Percentiles rank a stretch among this genome's conserved stretches.
These are phyloP conservation scores for Megathymus violae DNA, from an alignment of 1,140 invertebrate species.

Conservation along the genomic window DNA sequence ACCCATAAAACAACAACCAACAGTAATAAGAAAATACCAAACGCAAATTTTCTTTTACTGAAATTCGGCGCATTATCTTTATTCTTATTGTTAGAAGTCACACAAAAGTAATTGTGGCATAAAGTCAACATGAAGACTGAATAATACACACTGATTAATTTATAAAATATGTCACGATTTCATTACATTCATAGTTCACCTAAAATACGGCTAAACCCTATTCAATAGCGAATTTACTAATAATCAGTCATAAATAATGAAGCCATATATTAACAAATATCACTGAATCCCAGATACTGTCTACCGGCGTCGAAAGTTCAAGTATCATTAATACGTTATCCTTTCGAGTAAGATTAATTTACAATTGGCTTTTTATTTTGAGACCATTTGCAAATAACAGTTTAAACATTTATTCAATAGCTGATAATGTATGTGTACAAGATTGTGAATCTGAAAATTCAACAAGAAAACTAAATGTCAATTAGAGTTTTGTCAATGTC, in stretches of 20 bases:
- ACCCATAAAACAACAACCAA: constrained; percentile 76
- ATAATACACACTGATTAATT: constrained; percentile 33
- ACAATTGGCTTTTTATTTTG: too few relatives aligned
- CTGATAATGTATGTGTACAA: too few relatives aligned
- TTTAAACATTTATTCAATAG: too few relatives aligned
- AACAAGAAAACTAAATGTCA: too few relatives aligned
- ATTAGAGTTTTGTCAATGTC: too few relatives aligned
- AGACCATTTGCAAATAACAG: too few relatives aligned
- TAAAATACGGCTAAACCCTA: constrained; percentile 21
- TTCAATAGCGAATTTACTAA: constrained; percentile 8
- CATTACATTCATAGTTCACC: constrained; percentile 41
- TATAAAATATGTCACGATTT: constrained; percentile 35
- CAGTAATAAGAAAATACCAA: constrained; percentile 74
- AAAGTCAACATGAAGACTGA: constrained; percentile 76
- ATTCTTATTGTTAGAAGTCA: constrained; percentile 68
- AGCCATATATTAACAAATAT: background rate
- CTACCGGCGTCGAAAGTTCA: background rate
- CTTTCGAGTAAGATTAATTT: background rate
- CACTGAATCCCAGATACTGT: background rate
- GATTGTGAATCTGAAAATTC: too few relatives aligned
- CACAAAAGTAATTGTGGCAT: constrained; percentile 78
- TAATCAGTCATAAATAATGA: background rate
- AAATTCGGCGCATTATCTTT: constrained; percentile 65
- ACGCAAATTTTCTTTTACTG: constrained; percentile 70
- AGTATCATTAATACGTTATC: background rate